Conservation (phyloP, 1,140 invertebrate species). For the Bacillus rossius region DNA sequence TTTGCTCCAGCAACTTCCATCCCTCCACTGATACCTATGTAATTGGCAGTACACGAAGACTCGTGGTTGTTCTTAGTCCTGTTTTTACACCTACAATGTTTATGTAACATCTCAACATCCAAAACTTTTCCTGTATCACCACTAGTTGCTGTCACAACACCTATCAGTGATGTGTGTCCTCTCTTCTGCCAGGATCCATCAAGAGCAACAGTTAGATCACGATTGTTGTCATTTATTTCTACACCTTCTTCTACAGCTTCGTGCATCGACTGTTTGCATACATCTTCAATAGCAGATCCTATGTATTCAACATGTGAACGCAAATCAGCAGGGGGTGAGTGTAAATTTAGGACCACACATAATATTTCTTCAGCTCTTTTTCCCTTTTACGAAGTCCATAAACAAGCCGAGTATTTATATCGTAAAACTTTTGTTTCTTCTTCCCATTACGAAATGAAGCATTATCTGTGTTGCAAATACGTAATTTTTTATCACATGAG, state of each 20-base stretch:
- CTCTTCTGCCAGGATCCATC: slow-evolving; percentile 22
- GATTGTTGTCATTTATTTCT: neutral
- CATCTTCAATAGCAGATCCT: no score
- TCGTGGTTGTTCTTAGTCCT: slow-evolving; percentile 2
- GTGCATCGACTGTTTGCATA: neutral
- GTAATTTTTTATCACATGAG: no score
- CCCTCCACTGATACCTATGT: slow-evolving; percentile 13
- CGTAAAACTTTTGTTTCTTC: slow-evolving; percentile 4
- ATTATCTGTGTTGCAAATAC: no score
- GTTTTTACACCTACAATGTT: slow-evolving; percentile 14
- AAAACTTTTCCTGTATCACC: slow-evolving; percentile 17
- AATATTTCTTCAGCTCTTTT: no score
- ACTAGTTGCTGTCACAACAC: slow-evolving; percentile 17
- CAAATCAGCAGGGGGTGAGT: no score
- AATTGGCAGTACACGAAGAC: slow-evolving; percentile 15
- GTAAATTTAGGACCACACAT: no score
- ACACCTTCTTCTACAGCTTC: slow-evolving; percentile 8
- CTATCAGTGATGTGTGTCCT: slow-evolving; percentile 16
- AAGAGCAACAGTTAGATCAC: slow-evolving; percentile 15
- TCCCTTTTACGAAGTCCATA: neutral
- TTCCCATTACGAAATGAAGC: no score
- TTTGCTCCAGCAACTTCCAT: slow-evolving; percentile 21
- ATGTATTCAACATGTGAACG: no score
- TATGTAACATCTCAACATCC: slow-evolving; percentile 18
- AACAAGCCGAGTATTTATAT: slow-evolving; percentile 17